These are phyloP conservation scores for Sipha flava DNA, from an alignment of 1,140 invertebrate genomes.

Conservation along the genomic window DNA sequence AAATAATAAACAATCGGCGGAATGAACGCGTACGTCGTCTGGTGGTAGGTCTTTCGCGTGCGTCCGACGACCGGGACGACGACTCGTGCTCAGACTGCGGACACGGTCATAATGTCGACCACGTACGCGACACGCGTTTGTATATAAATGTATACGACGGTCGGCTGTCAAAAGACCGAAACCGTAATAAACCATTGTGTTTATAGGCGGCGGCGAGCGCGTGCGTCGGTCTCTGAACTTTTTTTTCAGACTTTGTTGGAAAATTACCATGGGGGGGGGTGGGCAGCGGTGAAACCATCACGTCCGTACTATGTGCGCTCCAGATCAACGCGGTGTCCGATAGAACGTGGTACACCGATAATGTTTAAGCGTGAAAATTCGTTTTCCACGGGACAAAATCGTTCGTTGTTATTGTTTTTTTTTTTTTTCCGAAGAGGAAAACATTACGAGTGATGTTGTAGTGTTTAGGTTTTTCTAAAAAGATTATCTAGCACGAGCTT, in stretches of 20 bases:
- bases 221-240: not conserved
- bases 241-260: not conserved
- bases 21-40: not conserved
- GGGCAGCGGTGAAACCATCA: too few relatives aligned
- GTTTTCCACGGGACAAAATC: too few relatives aligned
- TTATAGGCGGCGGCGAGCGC: not conserved
- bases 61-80: not conserved
- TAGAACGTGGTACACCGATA: too few relatives aligned
- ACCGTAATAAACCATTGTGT: conserved; percentile 16
- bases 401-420: too few relatives aligned
- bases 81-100: conserved; percentile 10
- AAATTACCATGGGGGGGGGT: too few relatives aligned
- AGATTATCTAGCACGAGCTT: too few relatives aligned
- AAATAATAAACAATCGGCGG: not conserved
- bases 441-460: too few relatives aligned
- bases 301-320: too few relatives aligned
- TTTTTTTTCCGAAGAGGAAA: too few relatives aligned
- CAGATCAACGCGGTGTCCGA: too few relatives aligned
- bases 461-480: too few relatives aligned
- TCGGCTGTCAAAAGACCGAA: conserved; percentile 22
- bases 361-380: too few relatives aligned
- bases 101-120: conserved; percentile 2
- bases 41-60: not conserved
- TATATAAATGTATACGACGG: not conserved
- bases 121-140: not conserved